Conservation (phyloP, 2,888 invertebrate species). For the Trimorus sp. region DNA sequence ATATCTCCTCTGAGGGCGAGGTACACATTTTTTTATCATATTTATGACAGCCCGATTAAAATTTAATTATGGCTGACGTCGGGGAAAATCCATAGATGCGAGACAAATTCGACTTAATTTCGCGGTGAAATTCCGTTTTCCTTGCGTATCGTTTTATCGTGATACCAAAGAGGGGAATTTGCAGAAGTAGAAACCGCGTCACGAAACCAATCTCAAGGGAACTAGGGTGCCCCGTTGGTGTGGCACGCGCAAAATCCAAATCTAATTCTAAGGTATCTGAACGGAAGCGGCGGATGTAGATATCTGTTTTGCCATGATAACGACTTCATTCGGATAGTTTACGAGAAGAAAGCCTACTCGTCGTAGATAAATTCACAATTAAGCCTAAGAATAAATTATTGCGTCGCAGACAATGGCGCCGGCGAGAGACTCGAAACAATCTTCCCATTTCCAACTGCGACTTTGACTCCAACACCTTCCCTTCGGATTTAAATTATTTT, state of each 20-base stretch:
- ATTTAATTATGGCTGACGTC: background rate
- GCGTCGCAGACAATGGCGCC: constrained; percentile 18
- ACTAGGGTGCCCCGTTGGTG: constrained; percentile 49
- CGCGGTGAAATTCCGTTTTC: constrained; percentile 34
- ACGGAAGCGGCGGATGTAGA: constrained; percentile 64
- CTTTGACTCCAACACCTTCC: too few species aligned
- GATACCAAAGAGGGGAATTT: constrained; percentile 38
- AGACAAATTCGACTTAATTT: constrained; percentile 43
- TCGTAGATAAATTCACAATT: constrained; percentile 55
- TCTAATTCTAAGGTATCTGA: constrained; percentile 63
- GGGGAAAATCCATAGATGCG: constrained; percentile 30
- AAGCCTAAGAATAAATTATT: constrained; percentile 38
- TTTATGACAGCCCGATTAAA: too few species aligned
- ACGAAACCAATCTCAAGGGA: constrained; percentile 63
- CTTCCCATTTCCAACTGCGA: too few species aligned
- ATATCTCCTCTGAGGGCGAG: too few species aligned
- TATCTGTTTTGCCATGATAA: constrained; percentile 67
- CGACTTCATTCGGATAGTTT: constrained; percentile 45
- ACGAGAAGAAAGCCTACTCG: constrained; percentile 46
- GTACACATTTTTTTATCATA: too few species aligned
- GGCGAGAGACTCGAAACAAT: background rate
- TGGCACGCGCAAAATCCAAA: constrained; percentile 66
- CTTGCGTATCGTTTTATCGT: constrained; percentile 59
- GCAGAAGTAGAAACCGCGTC: constrained; percentile 61
- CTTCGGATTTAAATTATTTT: background rate